Conservation (phyloP, 2,797 vertebrate genomes). For the Enteromius argenteus region DNA sequence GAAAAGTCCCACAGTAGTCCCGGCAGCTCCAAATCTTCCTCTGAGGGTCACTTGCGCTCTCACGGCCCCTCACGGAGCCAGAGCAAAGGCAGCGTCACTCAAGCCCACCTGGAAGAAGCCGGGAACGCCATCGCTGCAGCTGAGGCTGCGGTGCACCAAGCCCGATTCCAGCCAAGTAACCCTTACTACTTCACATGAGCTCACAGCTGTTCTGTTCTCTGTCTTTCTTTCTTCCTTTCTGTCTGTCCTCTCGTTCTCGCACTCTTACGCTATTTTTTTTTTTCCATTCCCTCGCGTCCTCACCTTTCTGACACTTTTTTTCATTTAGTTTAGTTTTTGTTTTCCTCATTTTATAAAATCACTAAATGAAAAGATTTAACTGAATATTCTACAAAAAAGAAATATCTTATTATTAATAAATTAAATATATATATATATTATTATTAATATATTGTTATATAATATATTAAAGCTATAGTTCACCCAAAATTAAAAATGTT, state of each 20-base stretch:
- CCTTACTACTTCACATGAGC: slow-evolving; percentile 73
- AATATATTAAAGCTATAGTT: not conserved
- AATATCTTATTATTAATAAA: not conserved
- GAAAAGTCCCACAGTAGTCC: slow-evolving; percentile 99
- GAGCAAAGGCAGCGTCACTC: slow-evolving; percentile 98
- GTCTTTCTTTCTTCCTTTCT: slow-evolving; percentile 73
- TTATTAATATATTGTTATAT: too few species aligned
- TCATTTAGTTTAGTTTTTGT: slow-evolving; percentile 3
- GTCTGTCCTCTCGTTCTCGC: slow-evolving; percentile 67
- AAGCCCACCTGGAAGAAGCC: slow-evolving; percentile 96
- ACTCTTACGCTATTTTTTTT: slow-evolving; percentile 56
- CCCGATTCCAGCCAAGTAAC: slow-evolving; percentile 99
- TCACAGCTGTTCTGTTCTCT: slow-evolving; percentile 80
- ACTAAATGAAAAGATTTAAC: not conserved
- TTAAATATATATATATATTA: too few species aligned
- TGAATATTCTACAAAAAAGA: not conserved
- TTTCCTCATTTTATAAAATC: slow-evolving; percentile 29
- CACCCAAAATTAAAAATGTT: not conserved
- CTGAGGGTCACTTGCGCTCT: slow-evolving; percentile 95
- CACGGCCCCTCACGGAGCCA: slow-evolving; percentile 97
- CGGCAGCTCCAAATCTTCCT: slow-evolving; percentile 98
- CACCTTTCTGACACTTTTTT: slow-evolving; percentile 38
- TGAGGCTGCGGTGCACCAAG: slow-evolving; percentile 96
- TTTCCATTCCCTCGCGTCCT: slow-evolving; percentile 29
- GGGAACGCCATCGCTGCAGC: slow-evolving; percentile 97